Base-by-base conservation (phyloP, 1,140 invertebrate species). In the Littorina saxatilis region DNA sequence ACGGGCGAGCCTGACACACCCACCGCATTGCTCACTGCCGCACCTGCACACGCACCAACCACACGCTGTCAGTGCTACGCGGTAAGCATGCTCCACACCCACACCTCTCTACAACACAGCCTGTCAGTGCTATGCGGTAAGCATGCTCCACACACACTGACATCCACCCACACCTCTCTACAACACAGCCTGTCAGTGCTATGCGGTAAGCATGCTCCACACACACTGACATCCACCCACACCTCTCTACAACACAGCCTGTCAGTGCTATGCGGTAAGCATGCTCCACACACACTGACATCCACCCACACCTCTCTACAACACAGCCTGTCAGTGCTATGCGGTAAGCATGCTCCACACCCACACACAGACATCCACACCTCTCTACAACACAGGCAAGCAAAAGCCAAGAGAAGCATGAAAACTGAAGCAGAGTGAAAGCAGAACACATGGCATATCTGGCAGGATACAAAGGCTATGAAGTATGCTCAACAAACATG, bases 1-100 rank as follows among this genome's bases (percentile, higher is more conserved):
- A 92, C 91, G 72, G 92, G 91, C 58, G 92, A 92, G 82, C 90
- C 90, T 66, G 90, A 89, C 73, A 90, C 87, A 75, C 90, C 92
- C 72, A 90, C 90, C 40, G 88, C 84, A 80, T 88, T 91, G 81
- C 84, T 90, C 72, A 91, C 83, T 39, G 84, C 85, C 37, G 89
- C 77, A 86, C 88, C 89, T 88, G 82, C 39, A 82, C 55, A 58
- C 52, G 76, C 76, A 78, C 55, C 76, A 78, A 52, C 29, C 50
- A 58, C 76, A 78, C 39, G 37, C 37, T 27, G 76, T 78, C 76
- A 78, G 76, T 40, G 55, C 55, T 29, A 61, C 13, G 35, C 20
- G 23, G 66, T 58, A 78, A 23, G 43, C 35, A n/a, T 39, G 37
- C 73, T 58, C 74, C 50, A 77, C 40, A 39, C 37, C 15, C 9